Base-by-base conservation (phyloP, 2,888 invertebrate genomes). In the Andrena camellia region DNA sequence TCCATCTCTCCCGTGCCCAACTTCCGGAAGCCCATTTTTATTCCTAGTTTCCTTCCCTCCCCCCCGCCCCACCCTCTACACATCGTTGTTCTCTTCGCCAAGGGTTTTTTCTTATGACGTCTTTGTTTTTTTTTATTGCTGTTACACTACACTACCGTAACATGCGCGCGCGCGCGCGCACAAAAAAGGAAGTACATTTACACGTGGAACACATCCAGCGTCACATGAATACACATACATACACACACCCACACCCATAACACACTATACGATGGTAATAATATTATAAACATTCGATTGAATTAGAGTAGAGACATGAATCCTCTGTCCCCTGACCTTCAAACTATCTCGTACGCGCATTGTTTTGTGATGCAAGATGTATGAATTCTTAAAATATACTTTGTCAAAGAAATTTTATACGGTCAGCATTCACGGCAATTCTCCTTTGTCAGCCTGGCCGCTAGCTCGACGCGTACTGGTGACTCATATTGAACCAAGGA, bases 21-120 rank as follows among this genome's bases (percentile, higher is more conserved):
- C 88, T 90, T 91, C 90, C 90, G 84, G 89, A 86, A 82, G 78
- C 86, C 89, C 85, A 88, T 89, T 86, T 57, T 89, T 86, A 85
- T 87, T 87, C 90, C 87, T 84, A 87, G 82, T 85, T 80, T 85
- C 84, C 84, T 84, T 86, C 76, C 78, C 79, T 81, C 42, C 4
- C 13, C 17, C 17, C 17, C 42, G 4, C 42, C 42, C 42, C 42
- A 42, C 17, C 42, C 88, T 86, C 83, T 86, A 87, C 87, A 88
- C 87, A 89, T 89, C 90, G 86, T 93, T 92, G 91, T 92, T 92
- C 91, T 92, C 91, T 92, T 93, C 90, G 90, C 57, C 91, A 91
- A 92, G 89, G 90, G 89, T 88, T 91, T 90, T 90, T 87, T 89
- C 88, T 88, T 84, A 90, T 78, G 87, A 87, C 87, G 88, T 90